A percentile compares a stretch with the other conserved stretches of the same genome.
Evolutionary conservation across 2,888 invertebrate species (phyloP).

Genomic region (Cistogaster globosa): DNA sequence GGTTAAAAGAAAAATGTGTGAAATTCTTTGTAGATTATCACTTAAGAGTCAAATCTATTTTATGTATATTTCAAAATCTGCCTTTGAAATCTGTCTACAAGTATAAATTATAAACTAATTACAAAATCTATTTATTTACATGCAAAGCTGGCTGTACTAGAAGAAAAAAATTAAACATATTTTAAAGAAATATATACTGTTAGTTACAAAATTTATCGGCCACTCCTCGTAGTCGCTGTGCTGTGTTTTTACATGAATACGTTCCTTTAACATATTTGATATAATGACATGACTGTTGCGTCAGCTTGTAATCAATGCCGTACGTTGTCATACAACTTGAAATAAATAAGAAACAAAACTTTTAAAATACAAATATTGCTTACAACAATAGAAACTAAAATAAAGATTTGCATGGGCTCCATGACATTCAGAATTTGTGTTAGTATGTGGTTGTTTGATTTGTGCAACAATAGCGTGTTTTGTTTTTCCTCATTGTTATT

Average conservation of each 20-base stretch:
- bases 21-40: too few species aligned
- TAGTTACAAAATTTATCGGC: not conserved
- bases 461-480: constrained; percentile 57
- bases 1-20: too few species aligned
- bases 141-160: too few species aligned
- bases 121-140: too few species aligned
- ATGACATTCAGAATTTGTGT: constrained; percentile 6
- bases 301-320: constrained; percentile 67
- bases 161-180: too few species aligned
- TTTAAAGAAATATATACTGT: too few species aligned
- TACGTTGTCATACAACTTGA: constrained; percentile 51
- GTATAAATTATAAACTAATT: too few species aligned
- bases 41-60: too few species aligned
- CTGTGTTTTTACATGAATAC: not conserved
- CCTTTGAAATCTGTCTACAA: too few species aligned
- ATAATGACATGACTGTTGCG: constrained; percentile 62
- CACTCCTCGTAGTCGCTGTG: not conserved
- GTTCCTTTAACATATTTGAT: constrained; percentile 22
- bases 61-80: too few species aligned
- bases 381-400: constrained; percentile 48
- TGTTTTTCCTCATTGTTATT: constrained; percentile 16
- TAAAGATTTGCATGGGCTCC: constrained; percentile 30
- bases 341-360: constrained; percentile 66
- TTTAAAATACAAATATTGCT: constrained; percentile 66
- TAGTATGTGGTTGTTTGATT: constrained; percentile 33